Evolutionary conservation across 2,888 invertebrate genomes (phyloP), one percentile per base, ranked within the genome.

Genomic region (Melanostoma mellinum): DNA sequence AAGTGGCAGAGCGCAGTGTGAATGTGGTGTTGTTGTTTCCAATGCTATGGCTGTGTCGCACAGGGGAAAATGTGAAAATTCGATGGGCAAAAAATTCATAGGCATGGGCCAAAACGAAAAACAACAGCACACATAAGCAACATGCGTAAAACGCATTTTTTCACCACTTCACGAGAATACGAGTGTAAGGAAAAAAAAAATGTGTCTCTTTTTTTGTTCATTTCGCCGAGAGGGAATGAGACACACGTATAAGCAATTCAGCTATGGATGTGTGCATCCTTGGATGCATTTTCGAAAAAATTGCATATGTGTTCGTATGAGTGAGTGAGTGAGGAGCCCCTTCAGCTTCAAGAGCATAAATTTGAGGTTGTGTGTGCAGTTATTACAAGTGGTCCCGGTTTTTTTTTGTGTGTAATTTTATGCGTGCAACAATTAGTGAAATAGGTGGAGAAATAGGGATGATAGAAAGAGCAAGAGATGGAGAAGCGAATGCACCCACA

Each of bases 11-110:
- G 76, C 76, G 71, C 80, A 80, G 75, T 63, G 44, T 74, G 46
- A 60, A 65, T 67, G 53, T 32, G 38, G 44, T 76, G 76, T 73
- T 74, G 78, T 77, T 81, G 81, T 74, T 65, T 30, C 20, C 42
- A 44, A 79, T 65, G 65, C 50, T 20, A 20, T 20, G 20, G 4
- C 53, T 73, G 44, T 67, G 55, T 60, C 60, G 67, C 71, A 52
- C 71, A 79, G 84, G 84, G 79, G 84, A 84, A 84, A 84, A 79
- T 79, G 79, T 84, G 84, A 79, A 84, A 84, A 84, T 79, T 79
- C 74, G 56, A 71, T 55, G 71, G 60, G 84, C 84, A 75, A 84
- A 82, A 82, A 79, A 56, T 74, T 60, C 69, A 67, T 69, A 60
- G 69, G 52, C 63, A 52, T 61, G 63, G 32, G 48, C 20, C 63